A percentile compares a stretch with the other conserved stretches of the same genome.
Evolutionary conservation across 1,140 invertebrate species (phyloP).

Genomic region (Drosophila busckii): DNA sequence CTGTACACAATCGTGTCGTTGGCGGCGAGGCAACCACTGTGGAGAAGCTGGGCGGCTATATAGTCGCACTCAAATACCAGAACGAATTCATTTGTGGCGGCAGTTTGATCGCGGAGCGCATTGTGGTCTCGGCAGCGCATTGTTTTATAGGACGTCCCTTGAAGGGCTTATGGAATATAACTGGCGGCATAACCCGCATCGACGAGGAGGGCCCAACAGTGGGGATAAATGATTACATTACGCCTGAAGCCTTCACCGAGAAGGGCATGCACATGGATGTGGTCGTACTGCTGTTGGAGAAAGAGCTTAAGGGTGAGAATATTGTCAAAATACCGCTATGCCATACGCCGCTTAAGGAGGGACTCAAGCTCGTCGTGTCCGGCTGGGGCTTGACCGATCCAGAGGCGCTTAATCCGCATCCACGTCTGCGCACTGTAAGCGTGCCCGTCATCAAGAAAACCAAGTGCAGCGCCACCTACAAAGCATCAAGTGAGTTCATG

Average conservation of each 20-base stretch:
- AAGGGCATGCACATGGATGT: slow-evolving; percentile 53
- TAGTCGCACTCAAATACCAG: slow-evolving; percentile 33
- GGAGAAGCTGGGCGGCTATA: slow-evolving; percentile 40
- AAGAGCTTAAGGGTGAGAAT: background rate
- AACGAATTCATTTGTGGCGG: slow-evolving; percentile 48
- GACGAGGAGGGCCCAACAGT: background rate
- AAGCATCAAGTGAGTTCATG: slow-evolving; percentile 15
- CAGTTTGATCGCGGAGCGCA: slow-evolving; percentile 14
- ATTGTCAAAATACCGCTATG: slow-evolving; percentile 25
- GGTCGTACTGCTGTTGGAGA: slow-evolving; percentile 17
- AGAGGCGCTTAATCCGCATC: background rate
- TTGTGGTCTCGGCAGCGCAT: slow-evolving; percentile 57
- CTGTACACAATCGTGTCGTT: slow-evolving; percentile 27
- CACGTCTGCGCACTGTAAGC: slow-evolving; percentile 16
- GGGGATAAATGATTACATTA: slow-evolving; percentile 7
- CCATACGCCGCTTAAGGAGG: background rate
- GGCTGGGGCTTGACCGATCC: slow-evolving; percentile 48
- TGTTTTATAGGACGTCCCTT: slow-evolving; percentile 28
- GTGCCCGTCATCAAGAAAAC: slow-evolving; percentile 42
- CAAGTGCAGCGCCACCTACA: slow-evolving; percentile 22
- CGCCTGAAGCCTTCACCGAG: slow-evolving; percentile 10
- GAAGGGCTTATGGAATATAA: background rate
- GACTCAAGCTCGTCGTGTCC: slow-evolving; percentile 16
- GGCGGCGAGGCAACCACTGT: slow-evolving; percentile 46
- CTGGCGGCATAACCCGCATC: slow-evolving; percentile 36